These are phyloP conservation scores for Odontomyia ornata DNA, from an alignment of 2,888 invertebrate species.

Conservation along the genomic window DNA sequence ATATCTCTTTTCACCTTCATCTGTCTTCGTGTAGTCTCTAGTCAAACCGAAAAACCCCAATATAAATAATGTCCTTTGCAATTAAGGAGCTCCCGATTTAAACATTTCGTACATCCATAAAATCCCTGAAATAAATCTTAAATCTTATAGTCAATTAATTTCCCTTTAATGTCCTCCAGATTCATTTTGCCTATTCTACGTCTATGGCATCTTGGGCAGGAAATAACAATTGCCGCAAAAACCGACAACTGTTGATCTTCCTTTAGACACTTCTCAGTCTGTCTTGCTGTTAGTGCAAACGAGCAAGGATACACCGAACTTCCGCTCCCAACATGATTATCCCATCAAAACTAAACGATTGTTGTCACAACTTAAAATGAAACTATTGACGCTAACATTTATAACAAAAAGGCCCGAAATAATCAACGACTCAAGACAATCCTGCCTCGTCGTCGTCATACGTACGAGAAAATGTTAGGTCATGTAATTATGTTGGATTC, in stretches of 20 bases:
- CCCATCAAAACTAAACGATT: constrained; percentile 24
- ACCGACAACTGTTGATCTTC: not conserved
- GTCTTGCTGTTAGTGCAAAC: not conserved
- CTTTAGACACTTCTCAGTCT: not conserved
- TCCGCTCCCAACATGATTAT: constrained; percentile 1
- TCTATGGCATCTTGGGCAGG: not conserved
- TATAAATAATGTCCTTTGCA: constrained; percentile 24
- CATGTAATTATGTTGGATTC: constrained; percentile 6
- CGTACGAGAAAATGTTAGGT: not conserved
- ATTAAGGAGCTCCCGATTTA: constrained; percentile 9
- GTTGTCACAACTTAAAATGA: constrained; percentile 12
- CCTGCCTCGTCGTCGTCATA: not conserved
- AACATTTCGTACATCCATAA: constrained; percentile 6
- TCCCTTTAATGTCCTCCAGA: constrained; percentile 12
- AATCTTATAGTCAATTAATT: constrained; percentile 28
- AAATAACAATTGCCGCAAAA: not conserved
- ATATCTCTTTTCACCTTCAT: constrained; percentile 19
- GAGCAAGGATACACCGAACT: not conserved
- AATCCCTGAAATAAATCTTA: constrained; percentile 8
- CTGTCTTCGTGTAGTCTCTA: not conserved
- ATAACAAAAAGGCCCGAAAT: not conserved
- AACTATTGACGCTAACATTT: constrained; percentile 4
- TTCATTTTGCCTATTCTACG: not conserved
- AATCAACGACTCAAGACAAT: constrained; percentile 2
- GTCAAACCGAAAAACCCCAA: not conserved